Base-by-base conservation (phyloP, 2,113 vertebrate genomes). In the Tricholaema leucomelas region DNA sequence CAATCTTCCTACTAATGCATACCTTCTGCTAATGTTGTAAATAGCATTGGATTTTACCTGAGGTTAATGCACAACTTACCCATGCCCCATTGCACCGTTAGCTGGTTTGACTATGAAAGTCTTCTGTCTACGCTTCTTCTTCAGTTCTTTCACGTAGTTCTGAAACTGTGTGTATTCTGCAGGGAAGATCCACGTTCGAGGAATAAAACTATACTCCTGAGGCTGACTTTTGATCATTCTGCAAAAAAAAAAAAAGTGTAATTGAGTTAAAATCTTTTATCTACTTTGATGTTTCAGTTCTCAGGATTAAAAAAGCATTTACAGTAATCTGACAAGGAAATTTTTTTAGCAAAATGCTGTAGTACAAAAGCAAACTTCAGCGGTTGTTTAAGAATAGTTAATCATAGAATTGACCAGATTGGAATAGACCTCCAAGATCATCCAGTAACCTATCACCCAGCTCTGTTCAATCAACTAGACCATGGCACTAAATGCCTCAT, bases 31-130 rank as follows among this genome's bases (percentile, higher is more conserved):
- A 59, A 24, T 25, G 16, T 14, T 52, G 11, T 48, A 75, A 81
- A 15, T 36, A 77, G 15, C 36, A 85, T 11, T 65, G 58, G 65
- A 85, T 75, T 84, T 77, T 36, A 52, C 30, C 5, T 65, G 44
- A 77, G 71, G 27, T 58, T 54, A 79, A 82, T 15, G 70, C 6
- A 25, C 83, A 95, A 98, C 98, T 91, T 98, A 99, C 99, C 99
- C 99, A 75, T 99, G 99, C 95, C 99, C 99, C 99, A 99, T 99
- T 87, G 99, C 99, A 88, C 99, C 99, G 25, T 99, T 99, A 92
- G 99, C 99, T 69, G 99, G 99, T 93, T 99, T 99, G 79, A 99
- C 98, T 83, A 99, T 99, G 85, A 99, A 99, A 6, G 99, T 99
- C 96, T 99, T 99, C 97, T 99, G 98, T 92, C 98, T 99, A 91